Percentiles rank a stretch among this genome's conserved stretches.
Evolutionary conservation across 2,888 invertebrate genomes (phyloP).

Genomic region (Apodemia duryi): DNA sequence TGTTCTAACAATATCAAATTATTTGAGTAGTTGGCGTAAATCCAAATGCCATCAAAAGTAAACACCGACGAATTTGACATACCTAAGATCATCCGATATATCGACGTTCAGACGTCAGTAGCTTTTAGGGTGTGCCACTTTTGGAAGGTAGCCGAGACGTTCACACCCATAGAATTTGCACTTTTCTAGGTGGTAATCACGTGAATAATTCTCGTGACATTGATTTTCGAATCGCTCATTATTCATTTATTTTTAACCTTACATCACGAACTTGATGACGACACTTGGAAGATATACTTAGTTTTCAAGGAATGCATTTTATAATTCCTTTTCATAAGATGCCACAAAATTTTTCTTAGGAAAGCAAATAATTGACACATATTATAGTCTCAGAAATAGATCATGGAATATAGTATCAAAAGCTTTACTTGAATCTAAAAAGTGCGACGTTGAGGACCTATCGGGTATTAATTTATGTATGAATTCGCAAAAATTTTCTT

Average conservation of each 20-base stretch:
- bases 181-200: background rate
- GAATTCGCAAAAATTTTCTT: too few relatives aligned
- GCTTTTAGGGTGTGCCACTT: background rate
- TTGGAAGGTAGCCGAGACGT: background rate
- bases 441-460: too few relatives aligned
- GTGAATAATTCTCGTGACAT: constrained; percentile 3
- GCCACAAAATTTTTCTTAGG: too few relatives aligned
- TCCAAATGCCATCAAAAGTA: constrained; percentile 12
- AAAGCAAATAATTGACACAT: too few relatives aligned
- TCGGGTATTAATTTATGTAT: too few relatives aligned
- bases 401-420: too few relatives aligned
- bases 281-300: background rate
- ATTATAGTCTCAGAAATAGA: too few relatives aligned
- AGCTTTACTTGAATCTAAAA: too few relatives aligned
- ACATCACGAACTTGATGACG: background rate
- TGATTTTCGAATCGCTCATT: background rate
- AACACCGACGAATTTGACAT: constrained; percentile 22
- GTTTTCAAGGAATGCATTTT: too few relatives aligned
- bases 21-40: constrained; percentile 12
- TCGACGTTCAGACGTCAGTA: constrained; percentile 16
- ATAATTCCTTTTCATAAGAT: too few relatives aligned
- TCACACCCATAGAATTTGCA: background rate
- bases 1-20: constrained; percentile 7
- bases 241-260: background rate
- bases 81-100: constrained; percentile 28